Evolutionary conservation across 2,888 invertebrate species (phyloP), one percentile per base, ranked within the genome.

Genomic region (Lepidocyrtinus sp.): DNA sequence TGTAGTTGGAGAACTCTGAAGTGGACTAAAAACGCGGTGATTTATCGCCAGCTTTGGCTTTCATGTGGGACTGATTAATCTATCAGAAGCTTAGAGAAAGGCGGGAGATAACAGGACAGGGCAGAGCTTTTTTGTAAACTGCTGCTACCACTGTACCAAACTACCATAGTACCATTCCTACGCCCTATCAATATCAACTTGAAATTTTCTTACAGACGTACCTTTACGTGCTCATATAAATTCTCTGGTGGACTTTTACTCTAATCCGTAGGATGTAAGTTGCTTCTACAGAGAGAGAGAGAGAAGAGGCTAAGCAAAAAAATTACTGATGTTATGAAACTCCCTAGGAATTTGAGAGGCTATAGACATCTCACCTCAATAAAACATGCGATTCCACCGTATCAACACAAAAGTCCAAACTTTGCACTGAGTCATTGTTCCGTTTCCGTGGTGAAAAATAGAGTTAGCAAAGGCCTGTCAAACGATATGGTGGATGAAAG

Each of bases 41-140:
- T 76, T 76, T 70, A 76, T 76, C 65, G 76, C 21, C 65, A 76
- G 63, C 65, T 50, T 21, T 63, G 71, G 63, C 76, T 76, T 71
- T 76, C 64, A 76, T 71, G 76, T 76, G 76, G 59, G 55, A 17
- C 71, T 76, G 71, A 76, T 76, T 76, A 76, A 75, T 75, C 75
- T 75, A 76, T 76, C 76, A 76, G 36, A 71, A 64, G 71, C 71
- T 71, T 76, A 68, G 21, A 67, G 59, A 55, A 12, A 36, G 36
- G 12, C 5, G 36, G 36, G 36, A 36, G 36, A 36, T 36, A 36
- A 36, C 36, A 7, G 12, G 12, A 36, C 36, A 36, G 36, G 12
- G 36, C 36, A 36, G 36, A n/a, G n/a, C n/a, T n/a, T 12, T 36
- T 36, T 36, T 12, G 36, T 12, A 36, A 36, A 36, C 36, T 36